Evolutionary conservation across 2,888 invertebrate species (phyloP).

Genomic region (Cheilosia variabilis): DNA sequence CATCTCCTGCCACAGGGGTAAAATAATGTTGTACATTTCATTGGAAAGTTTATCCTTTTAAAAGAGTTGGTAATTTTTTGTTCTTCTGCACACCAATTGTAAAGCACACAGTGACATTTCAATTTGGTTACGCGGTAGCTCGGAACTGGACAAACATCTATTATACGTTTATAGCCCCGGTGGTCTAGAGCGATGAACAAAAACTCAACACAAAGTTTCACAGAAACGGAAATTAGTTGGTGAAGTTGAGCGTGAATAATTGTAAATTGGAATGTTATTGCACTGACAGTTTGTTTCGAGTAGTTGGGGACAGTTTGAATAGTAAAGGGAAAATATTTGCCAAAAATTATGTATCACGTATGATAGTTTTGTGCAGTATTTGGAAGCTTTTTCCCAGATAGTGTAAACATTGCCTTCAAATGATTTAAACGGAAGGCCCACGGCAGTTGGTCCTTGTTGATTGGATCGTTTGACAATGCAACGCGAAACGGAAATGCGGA

Average conservation of each 20-base stretch:
- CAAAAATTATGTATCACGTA: conserved; percentile 2
- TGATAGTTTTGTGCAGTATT: background rate
- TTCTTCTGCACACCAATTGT: conserved; percentile 55
- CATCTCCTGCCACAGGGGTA: conserved; percentile 46
- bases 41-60: conserved; percentile 73
- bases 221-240: conserved; percentile 63
- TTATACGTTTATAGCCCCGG: conserved; percentile 1
- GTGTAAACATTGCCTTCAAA: too few relatives aligned
- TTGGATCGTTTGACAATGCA: too few relatives aligned
- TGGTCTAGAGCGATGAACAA: background rate
- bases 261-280: conserved; percentile 69
- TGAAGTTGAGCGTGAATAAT: conserved; percentile 58
- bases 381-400: too few relatives aligned
- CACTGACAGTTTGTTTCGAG: conserved; percentile 26
- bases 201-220: conserved; percentile 34
- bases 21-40: conserved; percentile 73
- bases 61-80: conserved; percentile 51
- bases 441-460: too few relatives aligned
- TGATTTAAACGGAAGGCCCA: too few relatives aligned
- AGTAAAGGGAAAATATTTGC: conserved; percentile 20
- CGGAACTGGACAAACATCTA: conserved; percentile 46
- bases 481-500: too few relatives aligned
- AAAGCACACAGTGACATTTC: conserved; percentile 69
- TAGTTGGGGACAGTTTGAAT: conserved; percentile 32
- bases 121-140: conserved; percentile 53